Evolutionary conservation across 2,113 vertebrate species (phyloP), one percentile per base, ranked within the genome.

Genomic region (Forbesichthys agassizii): DNA sequence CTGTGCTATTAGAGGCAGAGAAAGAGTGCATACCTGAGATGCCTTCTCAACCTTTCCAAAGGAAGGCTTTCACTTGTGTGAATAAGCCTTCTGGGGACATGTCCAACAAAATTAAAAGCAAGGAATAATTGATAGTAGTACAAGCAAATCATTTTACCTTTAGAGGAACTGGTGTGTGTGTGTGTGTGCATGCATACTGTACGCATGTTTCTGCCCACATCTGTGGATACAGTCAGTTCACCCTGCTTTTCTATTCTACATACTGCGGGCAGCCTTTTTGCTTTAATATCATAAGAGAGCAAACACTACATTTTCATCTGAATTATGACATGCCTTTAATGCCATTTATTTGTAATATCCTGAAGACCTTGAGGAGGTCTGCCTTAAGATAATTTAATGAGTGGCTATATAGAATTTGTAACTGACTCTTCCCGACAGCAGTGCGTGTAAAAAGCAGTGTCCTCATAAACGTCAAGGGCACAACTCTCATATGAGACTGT

Each of bases 401-500:
- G 59, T 61, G 33, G 59, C 1, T 5, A n/a, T n/a, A 13, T n/a
- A n/a, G 42, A 14, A 46, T 46, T 61, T 46, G 59, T n/a, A 16
- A 46, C 33, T 46, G 59, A 47, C n/a, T 13, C 59, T 46, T 61
- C 59, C 9, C 16, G 14, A 46, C 33, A 36, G 58, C 33, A 13
- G 36, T 59, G 36, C 18, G 9, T 18, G n/a, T n/a, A 16, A 61
- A 46, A 61, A 61, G 58, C 58, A 42, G 59, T 46, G 59, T 47
- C 33, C 59, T 46, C 59, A 61, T 61, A 61, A 61, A 61, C 59
- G 5, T 61, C 59, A 61, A 61, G 33, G 59, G 33, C 59, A 46
- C 10, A 61, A 6, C 11, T 61, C 59, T 36, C n/a, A 61, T 46
- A 61, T 61, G 33, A 3, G 42, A 16, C 36, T 14, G 36, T 11